Evolutionary conservation across 2,888 invertebrate genomes (phyloP), one percentile per base, ranked within the genome.

Genomic region (Achlya flavicornis): DNA sequence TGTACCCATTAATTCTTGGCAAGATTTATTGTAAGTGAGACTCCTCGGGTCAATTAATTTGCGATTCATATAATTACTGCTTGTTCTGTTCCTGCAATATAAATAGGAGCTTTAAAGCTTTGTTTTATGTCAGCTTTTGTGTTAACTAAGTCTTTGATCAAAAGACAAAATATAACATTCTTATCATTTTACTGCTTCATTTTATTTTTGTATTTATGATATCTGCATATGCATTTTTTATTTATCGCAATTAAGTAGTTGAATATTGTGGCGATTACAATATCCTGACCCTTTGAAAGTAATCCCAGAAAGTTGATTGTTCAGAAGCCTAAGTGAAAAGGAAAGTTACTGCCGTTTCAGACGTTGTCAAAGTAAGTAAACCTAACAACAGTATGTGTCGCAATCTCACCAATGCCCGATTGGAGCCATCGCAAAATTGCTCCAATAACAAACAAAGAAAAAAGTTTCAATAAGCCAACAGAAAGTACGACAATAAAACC

Each of bases 401-500:
- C 61, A 66, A 59, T 57, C 57, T 57, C 53, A 63, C 57, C 59
- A 16, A 58, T 12, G 32, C 59, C 53, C 61, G 41, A 41, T 60
- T 19, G 60, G 41, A 62, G 62, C 63, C 61, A 66, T 63, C 66
- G 58, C 46, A 61, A 63, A 70, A 70, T 66, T 58, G 66, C 58
- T 65, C 64, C 75, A 74, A 74, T 76, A 77, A 75, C 73, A 71
- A 69, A 65, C 57, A 63, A 64, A 66, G 59, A 66, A 65, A 74
- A 77, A 78, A 76, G 67, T 74, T 81, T 77, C 80, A 79, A 83
- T 84, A 84, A 79, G 75, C 65, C 66, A 67, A 67, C 70, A 72
- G 67, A 67, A 76, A 76, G 69, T 75, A 67, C 68, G 62, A 62
- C 67, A 76, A 75, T 80, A 83, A 83, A 80, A 81, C 74, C 75